Conservation (phyloP, 2,113 vertebrate species). For the Rhynchopsitta pachyrhyncha region DNA sequence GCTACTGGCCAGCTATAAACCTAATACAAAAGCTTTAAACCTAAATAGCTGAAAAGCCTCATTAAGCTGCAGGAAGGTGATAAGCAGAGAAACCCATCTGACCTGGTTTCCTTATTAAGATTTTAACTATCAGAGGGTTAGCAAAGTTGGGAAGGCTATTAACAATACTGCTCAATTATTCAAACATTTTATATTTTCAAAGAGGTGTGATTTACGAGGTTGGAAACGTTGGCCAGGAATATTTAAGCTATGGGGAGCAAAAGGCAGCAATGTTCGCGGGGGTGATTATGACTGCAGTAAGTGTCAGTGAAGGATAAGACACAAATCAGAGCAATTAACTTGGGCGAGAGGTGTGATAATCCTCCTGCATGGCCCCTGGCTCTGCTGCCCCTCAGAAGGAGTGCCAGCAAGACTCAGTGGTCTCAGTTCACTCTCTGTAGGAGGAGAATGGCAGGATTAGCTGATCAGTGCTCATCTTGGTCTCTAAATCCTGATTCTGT, state of each 20-base stretch:
- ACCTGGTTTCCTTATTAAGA: background rate
- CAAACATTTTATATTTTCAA: background rate
- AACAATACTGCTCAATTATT: background rate
- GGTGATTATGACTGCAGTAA: background rate
- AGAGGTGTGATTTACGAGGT: background rate
- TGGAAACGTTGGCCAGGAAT: background rate
- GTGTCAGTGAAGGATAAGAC: background rate
- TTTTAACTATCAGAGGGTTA: background rate
- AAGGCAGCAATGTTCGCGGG: background rate
- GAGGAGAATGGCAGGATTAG: background rate
- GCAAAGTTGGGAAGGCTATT: background rate
- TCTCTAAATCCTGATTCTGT: background rate
- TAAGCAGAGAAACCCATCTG: background rate
- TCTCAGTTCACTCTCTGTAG: background rate
- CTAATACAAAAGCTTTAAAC: background rate
- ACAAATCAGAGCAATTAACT: background rate
- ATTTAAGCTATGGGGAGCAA: background rate
- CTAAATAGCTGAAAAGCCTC: slow-evolving; percentile 29
- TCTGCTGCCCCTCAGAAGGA: background rate
- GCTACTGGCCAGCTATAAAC: slow-evolving; percentile 11
- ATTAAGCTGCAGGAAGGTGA: slow-evolving; percentile 31
- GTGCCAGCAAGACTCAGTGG: background rate
- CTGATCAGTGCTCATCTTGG: background rate
- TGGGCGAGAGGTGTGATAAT: background rate
- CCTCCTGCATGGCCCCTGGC: accelerated